Percentiles rank a stretch among this genome's conserved stretches.
Conservation (phyloP, 1,140 invertebrate genomes). For the Aphelenchoides besseyi region DNA sequence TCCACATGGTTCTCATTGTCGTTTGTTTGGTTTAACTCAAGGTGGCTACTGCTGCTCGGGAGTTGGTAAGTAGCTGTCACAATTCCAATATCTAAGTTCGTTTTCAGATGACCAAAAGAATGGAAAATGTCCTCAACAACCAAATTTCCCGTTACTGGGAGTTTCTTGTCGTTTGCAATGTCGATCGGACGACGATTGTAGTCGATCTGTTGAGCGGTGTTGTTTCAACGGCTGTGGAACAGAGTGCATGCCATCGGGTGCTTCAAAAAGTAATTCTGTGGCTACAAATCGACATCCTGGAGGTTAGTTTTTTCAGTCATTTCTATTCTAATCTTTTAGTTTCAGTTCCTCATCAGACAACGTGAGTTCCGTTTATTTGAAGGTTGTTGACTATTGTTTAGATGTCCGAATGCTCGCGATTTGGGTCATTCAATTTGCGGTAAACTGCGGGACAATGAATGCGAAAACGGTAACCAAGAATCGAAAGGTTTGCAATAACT, state of each 20-base stretch:
- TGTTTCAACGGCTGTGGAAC: conserved; percentile 53
- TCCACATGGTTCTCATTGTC: conserved; percentile 23
- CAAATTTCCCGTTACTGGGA: conserved; percentile 18
- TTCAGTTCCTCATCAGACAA: too few species aligned
- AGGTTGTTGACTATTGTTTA: too few species aligned
- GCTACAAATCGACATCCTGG: not conserved
- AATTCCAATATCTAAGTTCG: conserved; percentile 17
- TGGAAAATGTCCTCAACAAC: conserved; percentile 41
- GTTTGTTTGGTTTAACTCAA: conserved; percentile 27
- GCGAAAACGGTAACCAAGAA: conserved; percentile 1
- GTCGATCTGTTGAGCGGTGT: conserved; percentile 32
- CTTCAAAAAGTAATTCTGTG: too few species aligned
- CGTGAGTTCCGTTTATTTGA: too few species aligned
- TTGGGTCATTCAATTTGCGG: conserved; percentile 7
- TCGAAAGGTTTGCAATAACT: not conserved
- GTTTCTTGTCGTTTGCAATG: conserved; percentile 32
- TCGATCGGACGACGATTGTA: conserved; percentile 40
- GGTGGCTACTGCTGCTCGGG: conserved; percentile 43
- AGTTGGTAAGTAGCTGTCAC: conserved; percentile 10
- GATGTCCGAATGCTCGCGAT: conserved; percentile 4
- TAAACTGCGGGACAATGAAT: not conserved
- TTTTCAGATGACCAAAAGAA: conserved; percentile 31
- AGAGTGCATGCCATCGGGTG: conserved; percentile 25
- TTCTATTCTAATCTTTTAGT: too few species aligned
- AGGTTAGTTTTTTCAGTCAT: too few species aligned